Percentiles rank a stretch among this genome's conserved stretches.
These are phyloP conservation scores for Cyaniris semiargus DNA, from an alignment of 2,888 invertebrate genomes.

Conservation along the genomic window DNA sequence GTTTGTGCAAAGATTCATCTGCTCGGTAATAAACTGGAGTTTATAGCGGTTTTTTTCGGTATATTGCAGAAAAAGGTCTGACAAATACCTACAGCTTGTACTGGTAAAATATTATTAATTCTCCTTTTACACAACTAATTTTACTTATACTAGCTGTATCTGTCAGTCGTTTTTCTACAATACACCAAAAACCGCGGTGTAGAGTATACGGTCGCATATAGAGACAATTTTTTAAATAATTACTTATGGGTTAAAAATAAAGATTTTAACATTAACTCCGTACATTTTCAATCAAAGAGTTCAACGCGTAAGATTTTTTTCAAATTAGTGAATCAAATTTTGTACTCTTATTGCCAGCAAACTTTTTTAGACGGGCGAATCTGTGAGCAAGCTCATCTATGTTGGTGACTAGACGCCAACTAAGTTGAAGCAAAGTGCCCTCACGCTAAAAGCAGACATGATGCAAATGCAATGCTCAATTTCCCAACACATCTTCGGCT, in stretches of 20 bases:
- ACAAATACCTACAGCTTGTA: not conserved
- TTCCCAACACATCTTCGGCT: not conserved
- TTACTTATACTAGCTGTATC: not conserved
- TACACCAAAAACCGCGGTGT: not conserved
- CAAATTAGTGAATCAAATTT: too few relatives aligned
- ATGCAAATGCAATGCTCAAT: not conserved
- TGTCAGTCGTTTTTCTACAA: not conserved
- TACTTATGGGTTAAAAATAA: too few relatives aligned
- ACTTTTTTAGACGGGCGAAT: too few relatives aligned
- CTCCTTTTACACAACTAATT: too few relatives aligned
- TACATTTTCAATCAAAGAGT: too few relatives aligned
- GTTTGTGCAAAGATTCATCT: constrained; percentile 4
- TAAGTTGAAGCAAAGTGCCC: not conserved
- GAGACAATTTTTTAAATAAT: too few relatives aligned
- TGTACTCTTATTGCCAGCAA: too few relatives aligned
- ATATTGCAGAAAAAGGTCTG: not conserved
- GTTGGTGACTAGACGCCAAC: too few relatives aligned
- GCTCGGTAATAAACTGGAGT: not conserved
- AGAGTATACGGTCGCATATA: too few relatives aligned
- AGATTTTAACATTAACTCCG: too few relatives aligned
- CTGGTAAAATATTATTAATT: not conserved
- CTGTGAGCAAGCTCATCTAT: too few relatives aligned
- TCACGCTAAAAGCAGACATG: not conserved
- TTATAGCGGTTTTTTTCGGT: not conserved
- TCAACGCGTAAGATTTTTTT: too few relatives aligned